phyloP scores from a whole-genome alignment of 2,888 invertebrate genomes.

The Nemapogon koenigi region DNA sequence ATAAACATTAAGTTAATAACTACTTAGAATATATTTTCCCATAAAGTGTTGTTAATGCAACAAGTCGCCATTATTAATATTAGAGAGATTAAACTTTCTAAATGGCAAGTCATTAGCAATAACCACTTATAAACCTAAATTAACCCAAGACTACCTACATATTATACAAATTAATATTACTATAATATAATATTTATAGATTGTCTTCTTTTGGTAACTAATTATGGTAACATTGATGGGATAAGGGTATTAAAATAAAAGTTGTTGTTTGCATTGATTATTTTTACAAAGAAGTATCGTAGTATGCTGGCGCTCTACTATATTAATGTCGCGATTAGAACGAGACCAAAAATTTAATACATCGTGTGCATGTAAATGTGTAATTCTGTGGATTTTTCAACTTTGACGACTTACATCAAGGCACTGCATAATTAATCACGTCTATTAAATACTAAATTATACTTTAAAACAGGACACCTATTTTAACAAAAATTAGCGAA shows the following conservation, averaged over 20 bases:
- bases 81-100: conserved; percentile 10
- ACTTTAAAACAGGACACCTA: no score
- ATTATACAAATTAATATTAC: not conserved
- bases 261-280: not conserved
- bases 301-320: no score
- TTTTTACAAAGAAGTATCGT: no score
- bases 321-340: no score
- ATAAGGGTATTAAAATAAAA: not conserved
- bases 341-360: no score
- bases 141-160: not conserved
- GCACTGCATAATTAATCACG: no score
- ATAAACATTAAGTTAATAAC: conserved; percentile 14
- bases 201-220: not conserved
- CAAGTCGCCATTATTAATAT: conserved; percentile 43
- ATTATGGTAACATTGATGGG: not conserved
- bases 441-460: no score
- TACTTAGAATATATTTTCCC: conserved; percentile 27
- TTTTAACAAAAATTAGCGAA: no score
- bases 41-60: conserved; percentile 37
- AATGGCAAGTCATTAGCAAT: conserved; percentile 57
- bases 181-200: not conserved
- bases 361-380: no score
- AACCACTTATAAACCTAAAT: conserved; percentile 23
- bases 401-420: no score
- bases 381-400: no score